phyloP scores from a whole-genome alignment of 2,888 invertebrate species.

The Drosophila meridiana region DNA sequence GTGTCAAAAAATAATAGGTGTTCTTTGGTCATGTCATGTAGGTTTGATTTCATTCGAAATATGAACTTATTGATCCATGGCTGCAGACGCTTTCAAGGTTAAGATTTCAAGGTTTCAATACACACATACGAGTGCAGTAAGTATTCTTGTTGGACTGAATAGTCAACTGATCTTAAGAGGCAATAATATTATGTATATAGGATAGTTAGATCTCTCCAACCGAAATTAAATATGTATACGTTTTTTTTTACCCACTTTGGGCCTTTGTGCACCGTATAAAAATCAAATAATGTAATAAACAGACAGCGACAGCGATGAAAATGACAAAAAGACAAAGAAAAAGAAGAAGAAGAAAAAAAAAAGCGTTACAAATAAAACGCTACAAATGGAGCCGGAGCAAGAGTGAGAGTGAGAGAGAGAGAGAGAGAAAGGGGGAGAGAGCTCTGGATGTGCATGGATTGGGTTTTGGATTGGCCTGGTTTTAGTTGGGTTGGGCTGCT shows the following conservation, averaged over 20 bases:
- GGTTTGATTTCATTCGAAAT: neutral
- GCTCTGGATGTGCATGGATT: constrained; percentile 38
- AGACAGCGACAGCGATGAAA: constrained; percentile 27
- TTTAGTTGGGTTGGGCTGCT: constrained; percentile 32
- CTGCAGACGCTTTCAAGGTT: neutral
- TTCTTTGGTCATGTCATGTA: neutral
- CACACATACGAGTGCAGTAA: too few relatives aligned
- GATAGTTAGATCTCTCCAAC: neutral
- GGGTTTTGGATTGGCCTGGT: constrained; percentile 34
- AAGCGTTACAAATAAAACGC: constrained; percentile 29
- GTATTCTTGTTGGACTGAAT: neutral
- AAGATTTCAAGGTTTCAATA: neutral
- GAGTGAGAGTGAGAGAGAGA: neutral
- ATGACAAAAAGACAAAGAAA: constrained; percentile 43
- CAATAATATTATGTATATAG: neutral
- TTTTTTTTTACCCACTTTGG: neutral
- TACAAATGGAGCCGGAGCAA: constrained; percentile 8
- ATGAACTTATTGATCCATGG: neutral
- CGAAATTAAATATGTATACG: neutral
- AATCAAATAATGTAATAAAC: constrained; percentile 66
- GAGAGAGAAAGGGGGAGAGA: neutral
- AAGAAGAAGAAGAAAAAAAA: constrained; percentile 34
- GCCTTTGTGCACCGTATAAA: constrained; percentile 27
- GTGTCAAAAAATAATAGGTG: neutral
- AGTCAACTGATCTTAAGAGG: too few relatives aligned